phyloP scores from a whole-genome alignment of 2,113 vertebrate species.

The Telmatochromis sp. region DNA sequence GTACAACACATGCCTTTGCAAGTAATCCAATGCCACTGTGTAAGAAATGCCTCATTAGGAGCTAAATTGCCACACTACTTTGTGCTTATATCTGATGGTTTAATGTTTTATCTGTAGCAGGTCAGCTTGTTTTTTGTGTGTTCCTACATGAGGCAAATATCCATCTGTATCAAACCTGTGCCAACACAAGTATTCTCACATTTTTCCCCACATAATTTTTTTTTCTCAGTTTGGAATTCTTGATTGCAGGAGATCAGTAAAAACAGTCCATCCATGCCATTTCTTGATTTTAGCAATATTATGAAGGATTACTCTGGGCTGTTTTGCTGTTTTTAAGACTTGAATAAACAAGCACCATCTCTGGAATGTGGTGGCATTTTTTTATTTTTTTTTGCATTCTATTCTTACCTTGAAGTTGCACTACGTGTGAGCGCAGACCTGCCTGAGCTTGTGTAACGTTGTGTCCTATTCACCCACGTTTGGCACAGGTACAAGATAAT shows the following conservation, averaged over 20 bases:
- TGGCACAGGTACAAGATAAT: background rate
- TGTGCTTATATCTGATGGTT: background rate
- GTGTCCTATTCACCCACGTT: conserved; percentile 11
- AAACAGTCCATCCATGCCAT: background rate
- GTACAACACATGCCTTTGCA: conserved; percentile 37
- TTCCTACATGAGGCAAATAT: background rate
- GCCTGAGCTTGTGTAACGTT: conserved; percentile 15
- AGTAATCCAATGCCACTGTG: conserved; percentile 17
- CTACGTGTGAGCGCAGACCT: background rate
- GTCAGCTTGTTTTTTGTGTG: background rate
- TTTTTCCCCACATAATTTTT: background rate
- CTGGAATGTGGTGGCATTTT: background rate
- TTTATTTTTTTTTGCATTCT: background rate
- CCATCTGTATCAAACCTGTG: background rate
- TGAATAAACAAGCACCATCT: background rate
- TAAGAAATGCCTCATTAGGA: conserved; percentile 19
- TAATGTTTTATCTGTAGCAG: background rate
- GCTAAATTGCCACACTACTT: background rate
- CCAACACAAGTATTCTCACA: background rate
- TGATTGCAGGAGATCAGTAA: background rate
- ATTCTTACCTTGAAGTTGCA: background rate
- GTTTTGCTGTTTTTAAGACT: background rate
- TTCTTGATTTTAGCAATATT: background rate
- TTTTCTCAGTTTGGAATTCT: background rate
- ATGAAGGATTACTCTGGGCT: background rate